Base-by-base conservation (phyloP, 2,888 invertebrate genomes). In the Calephelis perditalis region DNA sequence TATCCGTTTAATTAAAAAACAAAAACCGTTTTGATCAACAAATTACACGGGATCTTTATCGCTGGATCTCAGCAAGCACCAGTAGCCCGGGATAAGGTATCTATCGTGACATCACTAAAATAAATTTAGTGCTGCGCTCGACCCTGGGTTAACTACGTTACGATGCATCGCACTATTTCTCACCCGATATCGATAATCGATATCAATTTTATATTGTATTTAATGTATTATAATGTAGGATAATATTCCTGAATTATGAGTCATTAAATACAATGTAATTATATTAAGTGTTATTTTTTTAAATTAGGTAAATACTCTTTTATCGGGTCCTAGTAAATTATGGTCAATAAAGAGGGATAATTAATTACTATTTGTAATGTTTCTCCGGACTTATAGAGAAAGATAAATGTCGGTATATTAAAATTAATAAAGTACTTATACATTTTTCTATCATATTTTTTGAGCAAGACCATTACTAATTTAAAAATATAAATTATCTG, bases 71-170 rank as follows among this genome's bases (percentile, higher is more conserved):
- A 68, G 65, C 68, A 68, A 73, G 76, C 74, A 61, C 52, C 74
- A 61, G 85, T 84, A 86, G 85, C 84, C 67, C 73, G 74, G 73
- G 83, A 79, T 81, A 79, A 80, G 73, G 76, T 83, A 86, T 85
- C 84, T 76, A 70, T 76, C 78, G 71, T 73, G 78, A 82, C 83
- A 86, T 81, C 84, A 80, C 80, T 79, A 79, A 82, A 81, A 81
- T 81, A 81, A 82, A 84, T 84, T 80, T 81, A 83, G 80, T 79
- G 76, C 74, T 76, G 67, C 62, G 62, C 67, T 59, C 65, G 70
- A 71, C 69, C 82, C 72, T 65, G 74, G 82, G 84, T 84, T 86
- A 84, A 84, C 82, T 77, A 79, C 78, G 79, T 71, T 70, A 73
- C 61, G 69, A 71, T 76, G 76, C 75, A 71, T 77, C 73, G 76